These are phyloP conservation scores for Tipula lateralis DNA, from an alignment of 2,888 invertebrate species.

Conservation along the genomic window DNA sequence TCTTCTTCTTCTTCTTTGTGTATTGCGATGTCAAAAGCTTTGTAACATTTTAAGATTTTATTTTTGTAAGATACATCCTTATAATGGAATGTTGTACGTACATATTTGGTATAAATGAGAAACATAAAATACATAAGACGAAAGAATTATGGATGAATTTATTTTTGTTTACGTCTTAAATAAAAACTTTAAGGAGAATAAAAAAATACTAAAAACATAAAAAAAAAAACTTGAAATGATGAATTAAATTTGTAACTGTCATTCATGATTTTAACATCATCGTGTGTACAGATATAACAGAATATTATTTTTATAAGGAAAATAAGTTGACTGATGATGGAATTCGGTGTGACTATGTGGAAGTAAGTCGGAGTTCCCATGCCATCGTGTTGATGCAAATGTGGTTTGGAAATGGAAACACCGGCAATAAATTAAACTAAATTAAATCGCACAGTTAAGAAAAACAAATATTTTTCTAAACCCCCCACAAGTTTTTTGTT, in stretches of 20 bases:
- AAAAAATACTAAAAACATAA: neutral
- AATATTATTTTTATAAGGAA: neutral
- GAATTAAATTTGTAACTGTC: conserved; percentile 24
- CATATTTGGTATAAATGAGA: neutral
- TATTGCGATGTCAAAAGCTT: neutral
- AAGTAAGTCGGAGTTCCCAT: neutral
- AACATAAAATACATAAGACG: neutral
- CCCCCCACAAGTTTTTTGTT: neutral
- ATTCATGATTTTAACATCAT: neutral
- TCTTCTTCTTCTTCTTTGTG: neutral
- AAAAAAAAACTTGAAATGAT: neutral
- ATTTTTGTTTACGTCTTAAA: neutral
- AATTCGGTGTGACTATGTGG: neutral
- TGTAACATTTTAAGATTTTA: neutral
- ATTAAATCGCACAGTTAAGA: neutral
- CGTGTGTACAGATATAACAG: neutral
- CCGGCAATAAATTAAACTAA: neutral
- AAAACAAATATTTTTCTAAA: neutral
- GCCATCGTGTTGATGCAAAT: neutral
- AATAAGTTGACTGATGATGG: neutral
- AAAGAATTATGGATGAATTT: neutral
- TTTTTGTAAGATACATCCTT: neutral
- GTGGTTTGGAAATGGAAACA: neutral
- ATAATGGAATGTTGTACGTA: neutral
- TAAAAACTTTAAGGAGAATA: neutral